Evolutionary conservation across 2,113 vertebrate genomes (phyloP).

Genomic region (Callospermophilus lateralis): DNA sequence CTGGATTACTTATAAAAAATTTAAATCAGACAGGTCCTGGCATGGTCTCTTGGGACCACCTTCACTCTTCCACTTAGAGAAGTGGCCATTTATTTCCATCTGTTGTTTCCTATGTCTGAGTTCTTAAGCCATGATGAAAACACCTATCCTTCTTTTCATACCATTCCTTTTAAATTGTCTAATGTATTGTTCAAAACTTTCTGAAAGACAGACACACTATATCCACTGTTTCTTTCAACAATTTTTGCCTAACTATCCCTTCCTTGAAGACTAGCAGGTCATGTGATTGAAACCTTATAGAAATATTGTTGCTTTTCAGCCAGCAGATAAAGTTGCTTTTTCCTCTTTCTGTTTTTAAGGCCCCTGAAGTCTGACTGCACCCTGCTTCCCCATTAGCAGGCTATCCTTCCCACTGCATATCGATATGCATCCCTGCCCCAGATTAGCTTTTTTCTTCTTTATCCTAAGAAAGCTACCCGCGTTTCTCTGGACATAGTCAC

Average conservation of each 20-base stretch:
- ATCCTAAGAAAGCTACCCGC: neutral
- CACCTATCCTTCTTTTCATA: neutral
- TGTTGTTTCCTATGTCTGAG: conserved; percentile 42
- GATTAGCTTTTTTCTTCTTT: conserved; percentile 24
- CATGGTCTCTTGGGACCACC: conserved; percentile 54
- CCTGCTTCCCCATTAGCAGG: conserved; percentile 30
- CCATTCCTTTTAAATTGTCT: conserved; percentile 19
- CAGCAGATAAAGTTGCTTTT: conserved; percentile 24
- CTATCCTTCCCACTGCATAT: neutral
- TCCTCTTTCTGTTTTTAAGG: conserved; percentile 44
- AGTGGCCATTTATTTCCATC: conserved; percentile 44
- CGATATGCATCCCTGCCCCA: conserved; percentile 9
- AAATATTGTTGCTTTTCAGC: conserved; percentile 60
- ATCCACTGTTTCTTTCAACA: conserved; percentile 16
- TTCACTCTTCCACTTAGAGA: conserved; percentile 49
- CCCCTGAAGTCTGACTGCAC: conserved; percentile 10
- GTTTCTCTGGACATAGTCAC: conserved; percentile 9
- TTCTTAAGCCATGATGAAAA: conserved; percentile 40
- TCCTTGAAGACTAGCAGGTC: neutral
- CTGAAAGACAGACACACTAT: conserved; percentile 20
- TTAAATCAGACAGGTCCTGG: conserved; percentile 57
- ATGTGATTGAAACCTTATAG: conserved; percentile 30
- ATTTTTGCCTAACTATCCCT: conserved; percentile 1
- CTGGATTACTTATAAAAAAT: conserved; percentile 77
- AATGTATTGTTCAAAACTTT: conserved; percentile 50